Conservation (phyloP, 30 jellyfish, hydroid and myxozoan species). For the Aurelia coerulea region DNA sequence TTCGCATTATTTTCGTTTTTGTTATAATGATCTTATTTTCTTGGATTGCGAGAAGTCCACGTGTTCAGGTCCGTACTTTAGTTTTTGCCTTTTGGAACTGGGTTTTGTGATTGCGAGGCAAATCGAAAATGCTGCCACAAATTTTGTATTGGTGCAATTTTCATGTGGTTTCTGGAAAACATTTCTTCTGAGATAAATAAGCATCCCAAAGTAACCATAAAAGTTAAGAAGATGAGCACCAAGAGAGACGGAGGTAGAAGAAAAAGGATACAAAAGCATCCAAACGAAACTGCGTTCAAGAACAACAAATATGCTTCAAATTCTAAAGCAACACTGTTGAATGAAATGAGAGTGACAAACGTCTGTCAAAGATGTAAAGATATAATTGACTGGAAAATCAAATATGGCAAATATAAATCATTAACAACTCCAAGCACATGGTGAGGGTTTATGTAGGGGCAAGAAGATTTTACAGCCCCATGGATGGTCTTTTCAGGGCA, state of each 20-base stretch:
- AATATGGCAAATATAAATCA: conserved; percentile 89
- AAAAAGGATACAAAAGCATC: conserved; percentile 67
- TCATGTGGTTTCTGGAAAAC: no score
- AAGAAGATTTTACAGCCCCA: no score
- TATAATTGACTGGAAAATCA: conserved; percentile 93
- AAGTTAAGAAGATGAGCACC: conserved; percentile 51
- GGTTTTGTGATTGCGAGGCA: no score
- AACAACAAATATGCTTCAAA: conserved; percentile 79
- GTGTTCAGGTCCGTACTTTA: no score
- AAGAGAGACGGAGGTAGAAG: conserved; percentile 73
- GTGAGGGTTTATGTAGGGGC: conserved; percentile 35
- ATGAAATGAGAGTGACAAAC: conserved; percentile 69
- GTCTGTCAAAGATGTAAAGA: conserved; percentile 92
- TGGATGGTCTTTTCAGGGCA: not conserved
- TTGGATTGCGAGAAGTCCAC: no score
- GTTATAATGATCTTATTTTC: no score
- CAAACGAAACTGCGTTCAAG: conserved; percentile 75
- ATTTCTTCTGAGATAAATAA: not conserved
- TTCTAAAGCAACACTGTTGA: conserved; percentile 65
- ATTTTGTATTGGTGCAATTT: no score
- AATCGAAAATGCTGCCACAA: no score
- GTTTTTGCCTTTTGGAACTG: no score
- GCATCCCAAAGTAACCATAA: not conserved
- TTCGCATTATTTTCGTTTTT: no score
- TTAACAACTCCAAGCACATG: conserved; percentile 87